A percentile compares a stretch with the other conserved stretches of the same genome.
Evolutionary conservation across 2,113 vertebrate species (phyloP).

Genomic region (human (Homo sapiens)): DNA sequence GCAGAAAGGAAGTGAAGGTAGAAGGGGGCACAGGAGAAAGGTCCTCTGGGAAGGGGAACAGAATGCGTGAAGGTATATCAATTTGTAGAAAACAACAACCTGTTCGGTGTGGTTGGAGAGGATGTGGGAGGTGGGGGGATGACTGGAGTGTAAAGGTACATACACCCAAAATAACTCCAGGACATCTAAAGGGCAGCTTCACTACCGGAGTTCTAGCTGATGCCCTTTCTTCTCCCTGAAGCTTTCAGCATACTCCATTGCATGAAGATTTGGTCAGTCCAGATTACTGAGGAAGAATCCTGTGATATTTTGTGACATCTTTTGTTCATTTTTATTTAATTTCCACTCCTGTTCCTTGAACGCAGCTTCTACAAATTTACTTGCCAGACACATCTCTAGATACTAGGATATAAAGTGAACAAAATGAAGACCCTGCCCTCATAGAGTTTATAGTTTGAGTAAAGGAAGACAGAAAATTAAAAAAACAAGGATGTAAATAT

Average conservation of each 20-base stretch:
- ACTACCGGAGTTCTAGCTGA: not conserved
- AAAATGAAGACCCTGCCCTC: not conserved
- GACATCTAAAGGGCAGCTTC: not conserved
- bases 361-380: conserved; percentile 5
- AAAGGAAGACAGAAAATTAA: not conserved
- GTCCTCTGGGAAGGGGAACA: not conserved
- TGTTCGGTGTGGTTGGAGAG: not conserved
- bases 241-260: not conserved
- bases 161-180: not conserved
- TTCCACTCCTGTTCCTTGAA: conserved; percentile 14
- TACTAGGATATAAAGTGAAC: not conserved
- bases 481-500: not conserved
- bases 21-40: not conserved
- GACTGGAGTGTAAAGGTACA: not conserved
- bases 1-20: not conserved
- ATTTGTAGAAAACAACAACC: not conserved
- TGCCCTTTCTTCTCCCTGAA: conserved; percentile 28
- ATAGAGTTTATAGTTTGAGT: not conserved
- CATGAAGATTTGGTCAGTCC: not conserved
- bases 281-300: not conserved
- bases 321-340: conserved; percentile 22
- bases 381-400: not conserved
- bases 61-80: not conserved
- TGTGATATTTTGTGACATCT: conserved; percentile 24
- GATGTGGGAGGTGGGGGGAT: accelerated